Base-by-base conservation (phyloP, 2,888 invertebrate genomes). In the Luperina testacea region DNA sequence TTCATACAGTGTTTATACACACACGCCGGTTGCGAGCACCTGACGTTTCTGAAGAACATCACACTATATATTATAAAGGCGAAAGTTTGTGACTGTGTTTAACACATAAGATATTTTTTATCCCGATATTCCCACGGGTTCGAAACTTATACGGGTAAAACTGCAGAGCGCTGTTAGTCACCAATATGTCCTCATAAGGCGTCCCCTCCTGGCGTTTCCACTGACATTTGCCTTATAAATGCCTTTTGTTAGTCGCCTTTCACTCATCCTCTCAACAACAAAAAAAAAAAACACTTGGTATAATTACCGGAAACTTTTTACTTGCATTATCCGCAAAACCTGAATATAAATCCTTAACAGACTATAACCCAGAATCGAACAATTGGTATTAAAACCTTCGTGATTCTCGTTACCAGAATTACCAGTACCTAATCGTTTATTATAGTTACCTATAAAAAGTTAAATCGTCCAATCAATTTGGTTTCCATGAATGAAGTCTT, bases 401-500 rank as follows among this genome's bases (percentile, higher is more conserved):
- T 17, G 20, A 13, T 27, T 27, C 9, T 27, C 2, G 20, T 74
- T 38, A 63, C 20, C 6, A 63, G 11, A 42, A 51, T 32, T 8
- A 24, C 4, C 9, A 74, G 8, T n/a, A 63, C 8, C 17, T 32
- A 8, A 32, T 38, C 1, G 59, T 59, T n/a, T 20, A 38, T 7
- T 75, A n/a, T 20, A 61, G 59, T 17, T 48, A 48, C 45, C 4
- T n/a, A 57, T 57, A 59, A 74, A 32, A 45, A 13, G 1, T 13
- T 7, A 15, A 59, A 27, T 69, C 15, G n/a, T n/a, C 24, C 20
- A 32, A 45, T 32, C 13, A 76, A 61, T n/a, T 48, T 32, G 11
- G 2, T 9, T 78, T 72, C 63, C 24, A 9, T 63, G 81, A 72
- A 78, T 11, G 2, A 63, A 71, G 8, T 38, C 13, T 45, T 11